Evolutionary conservation across 2,797 vertebrate species (phyloP), one percentile per base, ranked within the genome.

Genomic region (Tadarida brasiliensis): DNA sequence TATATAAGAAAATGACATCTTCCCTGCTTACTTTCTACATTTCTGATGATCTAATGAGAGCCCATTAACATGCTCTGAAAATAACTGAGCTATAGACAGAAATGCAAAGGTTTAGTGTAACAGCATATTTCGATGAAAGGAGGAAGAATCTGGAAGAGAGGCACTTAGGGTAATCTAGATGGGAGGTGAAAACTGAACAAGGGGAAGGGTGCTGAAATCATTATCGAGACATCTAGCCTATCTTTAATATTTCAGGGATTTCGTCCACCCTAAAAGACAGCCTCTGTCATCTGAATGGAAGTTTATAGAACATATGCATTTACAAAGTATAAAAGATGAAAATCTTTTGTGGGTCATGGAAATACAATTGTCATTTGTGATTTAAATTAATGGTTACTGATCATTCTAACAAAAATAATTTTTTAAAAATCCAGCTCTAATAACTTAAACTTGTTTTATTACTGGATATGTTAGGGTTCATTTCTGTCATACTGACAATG

Each of bases 361-460:
- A 88, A 39, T 70, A 83, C 3, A 74, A 7, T 59, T 39, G 77
- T 39, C n/a, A 56, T 71, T 77, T 96, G 61, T 80, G 14, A 84
- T 56, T 92, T 95, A 35, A 86, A 57, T 49, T 65, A 85, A 68
- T 70, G 28, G n/a, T 74, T 83, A 92, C 11, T 84, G 94, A 71
- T 70, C 71, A 87, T 92, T 91, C 10, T 63, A 92, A 85, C 15
- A 71, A 85, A 84, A 84, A 59, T 5, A 47, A 84, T 87, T 61
- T 65, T 56, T 51, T 14, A 84, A 35, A 59, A 65, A 39, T 80
- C 47, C 77, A 93, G 90, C 16, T 94, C 28, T 85, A 91, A 59
- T 39, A 82, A 95, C 76, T 77, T 70, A 87, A 47, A 61, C n/a
- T 68, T 77, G n/a, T 49, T 90, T 93, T 73, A 74, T 89, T n/a